phyloP scores from a whole-genome alignment of 2,797 vertebrate species.

The Ptychobarbus kaznakovi region DNA sequence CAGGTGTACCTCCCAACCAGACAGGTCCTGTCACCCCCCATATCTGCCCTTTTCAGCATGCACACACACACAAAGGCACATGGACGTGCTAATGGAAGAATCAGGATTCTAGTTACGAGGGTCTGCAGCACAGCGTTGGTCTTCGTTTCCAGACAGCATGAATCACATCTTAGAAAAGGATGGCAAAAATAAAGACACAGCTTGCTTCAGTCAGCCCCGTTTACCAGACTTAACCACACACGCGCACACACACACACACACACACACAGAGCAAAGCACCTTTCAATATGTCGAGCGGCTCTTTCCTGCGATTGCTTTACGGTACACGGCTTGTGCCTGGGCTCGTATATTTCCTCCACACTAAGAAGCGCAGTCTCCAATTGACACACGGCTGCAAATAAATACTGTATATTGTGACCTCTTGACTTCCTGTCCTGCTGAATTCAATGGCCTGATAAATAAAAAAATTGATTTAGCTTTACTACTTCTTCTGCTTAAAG shows the following conservation, averaged over 20 bases:
- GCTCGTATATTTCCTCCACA: constrained; percentile 48
- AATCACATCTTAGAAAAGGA: constrained; percentile 22
- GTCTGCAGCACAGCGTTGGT: constrained; percentile 29
- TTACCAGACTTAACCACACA: constrained; percentile 4
- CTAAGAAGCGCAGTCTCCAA: constrained; percentile 35
- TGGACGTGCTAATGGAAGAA: constrained; percentile 39
- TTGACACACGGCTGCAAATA: constrained; percentile 51
- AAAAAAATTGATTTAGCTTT: constrained; percentile 64
- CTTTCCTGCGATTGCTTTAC: constrained; percentile 39
- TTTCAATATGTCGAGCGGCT: constrained; percentile 34
- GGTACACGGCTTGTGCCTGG: constrained; percentile 25
- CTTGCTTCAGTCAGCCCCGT: constrained; percentile 24
- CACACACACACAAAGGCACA: constrained; percentile 34
- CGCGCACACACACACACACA: neutral
- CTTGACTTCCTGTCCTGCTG: constrained; percentile 47
- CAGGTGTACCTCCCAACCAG: constrained; percentile 64
- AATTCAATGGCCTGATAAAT: constrained; percentile 59
- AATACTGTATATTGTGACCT: constrained; percentile 57
- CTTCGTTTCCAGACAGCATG: constrained; percentile 38
- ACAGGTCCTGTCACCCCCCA: constrained; percentile 58
- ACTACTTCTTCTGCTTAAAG: constrained; percentile 55
- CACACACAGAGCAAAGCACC: neutral
- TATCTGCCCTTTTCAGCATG: constrained; percentile 52
- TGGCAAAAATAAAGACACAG: constrained; percentile 35
- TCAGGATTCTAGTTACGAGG: constrained; percentile 24